Evolutionary conservation across 2,113 vertebrate species (phyloP), one percentile per base, ranked within the genome.

Genomic region (Orthonyx spaldingii): DNA sequence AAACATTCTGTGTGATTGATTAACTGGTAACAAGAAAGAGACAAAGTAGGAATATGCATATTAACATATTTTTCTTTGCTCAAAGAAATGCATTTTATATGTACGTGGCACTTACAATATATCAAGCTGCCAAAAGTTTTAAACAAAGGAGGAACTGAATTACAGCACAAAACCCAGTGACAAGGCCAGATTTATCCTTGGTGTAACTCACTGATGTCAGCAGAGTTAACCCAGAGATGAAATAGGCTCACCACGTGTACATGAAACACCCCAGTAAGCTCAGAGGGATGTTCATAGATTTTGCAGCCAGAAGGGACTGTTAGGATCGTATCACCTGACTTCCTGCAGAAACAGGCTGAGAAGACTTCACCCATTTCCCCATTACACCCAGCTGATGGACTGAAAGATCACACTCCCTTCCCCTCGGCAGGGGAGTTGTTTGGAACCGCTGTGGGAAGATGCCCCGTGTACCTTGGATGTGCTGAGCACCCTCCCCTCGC

Each of bases 1-100:
- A 96, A 96, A 93, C 94, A 97, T 95, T 96, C 96, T 33, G 16
- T 90, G 90, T 96, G 96, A 96, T 97, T 96, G 96, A 97, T 97
- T 94, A 96, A 92, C 95, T 71, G 83, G 96, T 90, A 96, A 93
- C 96, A 95, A 94, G 95, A 95, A 96, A 95, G 88, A 96, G 92
- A 93, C 93, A 84, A 94, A 96, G 95, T 91, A 96, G 80, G 96
- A 95, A 95, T 95, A 94, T 65, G 86, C 86, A 82, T 65, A 96
- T 93, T 96, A 82, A 49, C 83, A 35, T 92, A 84, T 94, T 95
- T 96, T 87, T 33, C 94, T 94, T 93, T 68, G 72, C 88, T 95
- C 88, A 94, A 79, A 94, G 80, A 96, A 89, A 94, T 3, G 46
- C 69, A 18, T 92, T 91, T 87, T 75, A 78, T 69, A 87, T 0